Evolutionary conservation across 1,140 invertebrate species (phyloP).

Genomic region (Drosophila grimshawi): DNA sequence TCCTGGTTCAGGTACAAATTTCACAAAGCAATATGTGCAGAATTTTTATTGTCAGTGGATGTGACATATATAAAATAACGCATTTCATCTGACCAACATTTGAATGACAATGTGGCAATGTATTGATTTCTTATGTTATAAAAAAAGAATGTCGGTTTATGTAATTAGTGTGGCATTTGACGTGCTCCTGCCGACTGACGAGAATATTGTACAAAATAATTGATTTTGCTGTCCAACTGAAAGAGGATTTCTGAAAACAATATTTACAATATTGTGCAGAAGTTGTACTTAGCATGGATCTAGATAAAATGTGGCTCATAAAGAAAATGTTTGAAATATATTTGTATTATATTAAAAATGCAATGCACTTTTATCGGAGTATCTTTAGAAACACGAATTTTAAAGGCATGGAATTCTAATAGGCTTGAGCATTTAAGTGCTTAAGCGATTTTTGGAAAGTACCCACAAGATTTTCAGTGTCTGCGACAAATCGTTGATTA

Average conservation of each 20-base stretch:
- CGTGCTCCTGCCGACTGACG: conserved; percentile 9
- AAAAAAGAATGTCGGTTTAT: conserved; percentile 43
- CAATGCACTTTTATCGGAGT: too few species aligned
- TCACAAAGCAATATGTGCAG: conserved; percentile 28
- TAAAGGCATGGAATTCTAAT: too few species aligned
- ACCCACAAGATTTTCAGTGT: background rate
- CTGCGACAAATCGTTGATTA: background rate
- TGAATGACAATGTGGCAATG: conserved; percentile 57
- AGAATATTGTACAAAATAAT: conserved; percentile 56
- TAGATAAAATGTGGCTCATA: too few species aligned
- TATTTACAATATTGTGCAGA: background rate
- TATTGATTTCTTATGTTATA: conserved; percentile 31
- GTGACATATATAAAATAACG: conserved; percentile 56
- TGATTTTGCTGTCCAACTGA: conserved; percentile 61
- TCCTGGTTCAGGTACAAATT: conserved; percentile 9
- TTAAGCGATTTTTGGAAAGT: background rate
- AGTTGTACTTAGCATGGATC: background rate
- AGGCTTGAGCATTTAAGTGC: too few species aligned
- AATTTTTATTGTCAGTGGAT: conserved; percentile 57
- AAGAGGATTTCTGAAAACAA: conserved; percentile 21
- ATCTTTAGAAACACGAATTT: too few species aligned
- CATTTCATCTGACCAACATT: conserved; percentile 46
- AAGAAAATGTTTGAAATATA: too few species aligned
- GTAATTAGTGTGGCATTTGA: conserved; percentile 64
- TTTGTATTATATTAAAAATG: too few species aligned